A percentile compares a stretch with the other conserved stretches of the same genome.
Evolutionary conservation across 2,113 vertebrate genomes (phyloP).

Genomic region (Actinemys pallida): DNA sequence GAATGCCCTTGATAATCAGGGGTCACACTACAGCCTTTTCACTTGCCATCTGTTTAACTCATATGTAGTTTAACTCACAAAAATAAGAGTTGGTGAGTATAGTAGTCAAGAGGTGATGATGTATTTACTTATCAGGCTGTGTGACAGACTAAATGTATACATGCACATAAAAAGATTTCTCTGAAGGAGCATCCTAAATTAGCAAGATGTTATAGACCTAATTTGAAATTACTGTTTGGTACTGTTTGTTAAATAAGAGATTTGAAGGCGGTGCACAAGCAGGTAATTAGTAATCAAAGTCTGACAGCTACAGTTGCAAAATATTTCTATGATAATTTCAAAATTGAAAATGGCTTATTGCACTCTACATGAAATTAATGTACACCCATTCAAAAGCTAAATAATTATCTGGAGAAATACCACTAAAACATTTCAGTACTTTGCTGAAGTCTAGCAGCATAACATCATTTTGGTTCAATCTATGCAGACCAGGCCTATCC

Average conservation of each 20-base stretch:
- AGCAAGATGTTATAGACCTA: not conserved
- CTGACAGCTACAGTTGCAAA: conserved; percentile 73
- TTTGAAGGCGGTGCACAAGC: conserved; percentile 57
- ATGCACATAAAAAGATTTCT: not conserved
- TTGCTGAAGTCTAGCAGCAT: not conserved
- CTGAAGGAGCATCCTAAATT: not conserved
- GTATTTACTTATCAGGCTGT: not conserved
- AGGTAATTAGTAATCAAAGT: conserved; percentile 73
- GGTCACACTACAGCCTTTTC: not conserved
- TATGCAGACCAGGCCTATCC: not conserved
- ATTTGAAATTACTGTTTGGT: conserved; percentile 57
- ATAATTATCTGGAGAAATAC: conserved; percentile 45
- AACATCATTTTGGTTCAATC: not conserved
- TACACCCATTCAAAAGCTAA: conserved; percentile 60
- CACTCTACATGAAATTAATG: conserved; percentile 66
- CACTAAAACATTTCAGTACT: conserved; percentile 21
- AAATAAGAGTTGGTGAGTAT: fast-evolving
- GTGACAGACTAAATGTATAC: not conserved
- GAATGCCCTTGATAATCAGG: not conserved
- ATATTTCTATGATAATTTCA: conserved; percentile 72
- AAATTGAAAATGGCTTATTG: conserved; percentile 75
- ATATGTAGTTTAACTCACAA: not conserved
- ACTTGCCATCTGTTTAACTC: not conserved
- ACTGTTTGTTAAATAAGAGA: conserved; percentile 33
- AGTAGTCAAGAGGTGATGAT: not conserved